phyloP scores from a whole-genome alignment of 2,797 vertebrate genomes.

The Selene dorsalis region DNA sequence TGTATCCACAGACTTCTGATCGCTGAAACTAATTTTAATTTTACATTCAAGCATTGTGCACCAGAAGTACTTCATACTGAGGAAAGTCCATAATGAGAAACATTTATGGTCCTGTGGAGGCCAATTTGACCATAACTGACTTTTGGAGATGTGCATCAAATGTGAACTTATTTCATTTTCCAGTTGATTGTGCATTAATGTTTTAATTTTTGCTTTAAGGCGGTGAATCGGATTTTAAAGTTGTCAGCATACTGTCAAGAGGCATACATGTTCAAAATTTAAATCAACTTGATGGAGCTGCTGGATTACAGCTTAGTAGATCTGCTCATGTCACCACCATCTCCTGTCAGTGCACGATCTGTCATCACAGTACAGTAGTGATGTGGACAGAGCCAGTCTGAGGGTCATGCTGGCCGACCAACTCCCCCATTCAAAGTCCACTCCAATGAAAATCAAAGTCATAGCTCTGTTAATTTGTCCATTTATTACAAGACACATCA shows the following conservation, averaged over 20 bases:
- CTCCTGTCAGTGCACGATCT: conserved; percentile 6
- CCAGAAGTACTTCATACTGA: background rate
- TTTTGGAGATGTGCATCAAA: conserved; percentile 6
- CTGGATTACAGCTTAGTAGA: too few species aligned
- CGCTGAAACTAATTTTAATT: too few species aligned
- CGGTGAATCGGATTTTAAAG: background rate
- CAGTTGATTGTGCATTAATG: background rate
- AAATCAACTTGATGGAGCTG: background rate
- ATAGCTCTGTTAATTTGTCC: too few species aligned
- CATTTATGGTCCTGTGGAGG: conserved; percentile 22
- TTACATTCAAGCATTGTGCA: too few species aligned
- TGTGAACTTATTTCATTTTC: conserved; percentile 8
- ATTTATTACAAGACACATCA: too few species aligned
- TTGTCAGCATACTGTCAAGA: background rate
- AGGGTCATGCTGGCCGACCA: too few species aligned
- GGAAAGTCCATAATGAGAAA: conserved; percentile 22
- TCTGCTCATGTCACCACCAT: too few species aligned
- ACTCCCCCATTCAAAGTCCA: too few species aligned
- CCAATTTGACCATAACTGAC: conserved; percentile 23
- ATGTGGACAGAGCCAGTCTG: background rate
- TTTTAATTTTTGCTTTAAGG: background rate
- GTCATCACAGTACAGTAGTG: background rate
- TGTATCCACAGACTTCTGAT: background rate
- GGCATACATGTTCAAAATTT: background rate
- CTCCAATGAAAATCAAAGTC: too few species aligned